Evolutionary conservation across 2,113 vertebrate genomes (phyloP).

Genomic region (Ictalurus punctatus): DNA sequence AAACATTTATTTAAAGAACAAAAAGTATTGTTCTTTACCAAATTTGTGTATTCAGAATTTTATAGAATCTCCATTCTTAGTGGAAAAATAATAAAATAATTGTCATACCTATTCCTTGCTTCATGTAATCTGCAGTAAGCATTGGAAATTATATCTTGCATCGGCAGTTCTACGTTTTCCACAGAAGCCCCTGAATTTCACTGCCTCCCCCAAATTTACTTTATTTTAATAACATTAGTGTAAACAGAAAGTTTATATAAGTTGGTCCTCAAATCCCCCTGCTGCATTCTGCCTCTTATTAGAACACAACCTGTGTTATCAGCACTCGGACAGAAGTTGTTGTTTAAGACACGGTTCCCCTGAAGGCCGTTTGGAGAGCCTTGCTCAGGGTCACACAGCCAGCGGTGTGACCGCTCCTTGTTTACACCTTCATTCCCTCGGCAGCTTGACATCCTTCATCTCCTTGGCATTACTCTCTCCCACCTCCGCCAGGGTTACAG

Average conservation of each 20-base stretch:
- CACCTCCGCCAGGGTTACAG: not conserved
- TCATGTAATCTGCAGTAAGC: not conserved
- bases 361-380: not conserved
- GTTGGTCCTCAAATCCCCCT: not conserved
- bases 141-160: no score
- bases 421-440: not conserved
- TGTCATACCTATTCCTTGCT: no score
- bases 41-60: no score
- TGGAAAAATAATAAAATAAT: no score
- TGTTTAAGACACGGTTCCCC: not conserved
- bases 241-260: not conserved
- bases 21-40: no score
- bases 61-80: no score
- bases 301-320: constrained; percentile 2
- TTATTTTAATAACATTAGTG: not conserved
- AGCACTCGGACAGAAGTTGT: not conserved
- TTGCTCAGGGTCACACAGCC: constrained; percentile 3
- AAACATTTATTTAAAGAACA: no score
- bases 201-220: not conserved
- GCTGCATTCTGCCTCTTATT: not conserved
- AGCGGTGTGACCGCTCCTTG: not conserved
- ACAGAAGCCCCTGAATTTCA: not conserved
- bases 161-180: not conserved
- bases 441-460: constrained; percentile 7
- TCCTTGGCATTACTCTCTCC: no score